Evolutionary conservation across 2,888 invertebrate species (phyloP), one percentile per base, ranked within the genome.

Genomic region (Pegoplata infirma): DNA sequence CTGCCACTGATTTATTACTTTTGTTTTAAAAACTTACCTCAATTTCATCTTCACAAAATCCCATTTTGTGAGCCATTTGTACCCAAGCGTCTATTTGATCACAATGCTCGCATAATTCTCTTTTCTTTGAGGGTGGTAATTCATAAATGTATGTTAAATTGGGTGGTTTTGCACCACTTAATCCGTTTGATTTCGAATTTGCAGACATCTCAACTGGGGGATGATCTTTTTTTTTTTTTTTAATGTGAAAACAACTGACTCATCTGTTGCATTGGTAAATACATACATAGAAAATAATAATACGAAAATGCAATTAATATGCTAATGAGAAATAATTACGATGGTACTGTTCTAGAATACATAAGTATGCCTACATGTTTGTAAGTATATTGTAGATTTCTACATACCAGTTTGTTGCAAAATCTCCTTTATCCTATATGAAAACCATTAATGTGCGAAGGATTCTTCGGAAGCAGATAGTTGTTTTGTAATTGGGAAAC

Each of bases 1-100:
- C n/a, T n/a, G n/a, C n/a, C n/a, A n/a, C n/a, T n/a, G n/a, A n/a
- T n/a, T n/a, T n/a, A n/a, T n/a, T n/a, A n/a, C n/a, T n/a, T n/a
- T n/a, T n/a, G n/a, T n/a, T n/a, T n/a, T 32, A 6, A 46, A 23
- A 12, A 74, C 83, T 84, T 61, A 88, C 86, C 76, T 87, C 84
- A 16, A 89, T 82, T 49, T 89, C 88, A 3, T 77, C 90, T 2
- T 92, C 90, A 75, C 92, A 91, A 84, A 93, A 94, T 72, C 92
- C 90, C 93, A 95, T 95, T 76, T 90, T 90, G 61, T 89, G 88
- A 28, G 94, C 97, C 77, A 97, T 89, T 84, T 94, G 94, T 85
- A 94, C 93, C 97, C 97, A 97, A 83, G 93, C 92, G 82, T 94
- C 92, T 85, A 94, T 93, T 81, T 93, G 91, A 86, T 97, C 97